A percentile compares a stretch with the other conserved stretches of the same genome.
Conservation (phyloP, 2,888 invertebrate genomes). For the Coenonympha arcania region DNA sequence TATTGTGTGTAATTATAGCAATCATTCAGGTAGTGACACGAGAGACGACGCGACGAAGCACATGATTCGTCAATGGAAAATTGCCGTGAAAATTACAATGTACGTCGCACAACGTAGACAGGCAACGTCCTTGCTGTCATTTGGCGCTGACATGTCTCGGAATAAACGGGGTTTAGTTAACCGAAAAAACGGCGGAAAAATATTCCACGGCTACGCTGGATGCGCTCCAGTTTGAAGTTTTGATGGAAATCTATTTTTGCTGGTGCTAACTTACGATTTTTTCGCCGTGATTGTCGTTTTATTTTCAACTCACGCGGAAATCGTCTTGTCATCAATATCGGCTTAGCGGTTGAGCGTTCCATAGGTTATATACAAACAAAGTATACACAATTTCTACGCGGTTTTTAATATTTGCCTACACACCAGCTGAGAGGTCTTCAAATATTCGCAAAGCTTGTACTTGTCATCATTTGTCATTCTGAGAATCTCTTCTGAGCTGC, state of each 20-base stretch:
- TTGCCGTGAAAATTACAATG: constrained; percentile 20
- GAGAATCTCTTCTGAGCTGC: no score
- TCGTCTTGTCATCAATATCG: no score
- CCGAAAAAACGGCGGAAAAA: constrained; percentile 8
- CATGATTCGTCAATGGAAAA: constrained; percentile 19
- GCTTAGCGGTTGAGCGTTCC: no score
- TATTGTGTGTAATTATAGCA: constrained; percentile 5
- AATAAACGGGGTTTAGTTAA: constrained; percentile 26
- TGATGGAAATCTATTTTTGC: background rate
- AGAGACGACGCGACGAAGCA: background rate
- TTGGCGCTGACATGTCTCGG: constrained; percentile 25
- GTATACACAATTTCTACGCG: no score
- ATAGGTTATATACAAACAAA: no score
- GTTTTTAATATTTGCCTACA: no score
- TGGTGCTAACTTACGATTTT: no score
- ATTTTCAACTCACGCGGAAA: background rate
- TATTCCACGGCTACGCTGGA: background rate
- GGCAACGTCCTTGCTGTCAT: constrained; percentile 18
- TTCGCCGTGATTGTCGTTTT: background rate
- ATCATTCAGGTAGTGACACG: constrained; percentile 2
- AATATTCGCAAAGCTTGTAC: no score
- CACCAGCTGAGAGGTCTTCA: no score
- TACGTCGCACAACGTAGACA: constrained; percentile 12
- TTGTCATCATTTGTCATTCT: no score
- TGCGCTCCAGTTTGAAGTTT: background rate